Evolutionary conservation across 2,888 invertebrate genomes (phyloP), one percentile per base, ranked within the genome.

Genomic region (Meteorus colon): DNA sequence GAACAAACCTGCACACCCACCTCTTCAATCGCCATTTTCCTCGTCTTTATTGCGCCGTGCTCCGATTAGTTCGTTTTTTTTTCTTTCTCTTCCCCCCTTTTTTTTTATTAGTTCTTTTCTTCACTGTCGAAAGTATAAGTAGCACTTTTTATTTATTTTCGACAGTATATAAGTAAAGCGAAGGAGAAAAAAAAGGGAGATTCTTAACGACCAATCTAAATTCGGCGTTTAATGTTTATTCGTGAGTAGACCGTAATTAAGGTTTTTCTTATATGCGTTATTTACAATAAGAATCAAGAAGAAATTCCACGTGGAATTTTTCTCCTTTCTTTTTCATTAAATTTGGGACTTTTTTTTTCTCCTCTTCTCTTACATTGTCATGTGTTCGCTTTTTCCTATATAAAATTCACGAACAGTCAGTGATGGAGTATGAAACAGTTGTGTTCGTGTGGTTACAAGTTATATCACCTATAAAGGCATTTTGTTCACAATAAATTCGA

Each of bases 191-290:
- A 37, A 55, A n/a, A 31, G 27, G 27, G 62, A 78, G 74, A 80
- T 78, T 73, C 77, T 79, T 78, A 78, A 80, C 79, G 76, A 77
- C 60, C 77, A 71, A 80, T 78, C 73, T 79, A 73, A 78, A 77
- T 76, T 77, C 73, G 70, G 45, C 59, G 59, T 79, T 80, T 73
- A 75, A 67, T 71, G 67, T 37, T 60, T 74, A 55, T 55, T 37
- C n/a, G 48, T 27, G 51, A 51, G 55, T 69, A 55, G 69, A 69
- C 48, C 31, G 69, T 69, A 69, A 69, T 69, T 69, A 69, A 51
- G 69, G 69, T 51, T 65, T 51, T 51, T 55, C 55, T 69, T 69
- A 51, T 69, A 31, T 69, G 27, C 29, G 55, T 55, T 55, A 55
- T 55, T 55, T 19, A 55, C 19, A 55, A 51, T 48, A 55, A 41